Conservation (phyloP, 2,113 vertebrate genomes). For the Dendropsophus ebraccatus region DNA sequence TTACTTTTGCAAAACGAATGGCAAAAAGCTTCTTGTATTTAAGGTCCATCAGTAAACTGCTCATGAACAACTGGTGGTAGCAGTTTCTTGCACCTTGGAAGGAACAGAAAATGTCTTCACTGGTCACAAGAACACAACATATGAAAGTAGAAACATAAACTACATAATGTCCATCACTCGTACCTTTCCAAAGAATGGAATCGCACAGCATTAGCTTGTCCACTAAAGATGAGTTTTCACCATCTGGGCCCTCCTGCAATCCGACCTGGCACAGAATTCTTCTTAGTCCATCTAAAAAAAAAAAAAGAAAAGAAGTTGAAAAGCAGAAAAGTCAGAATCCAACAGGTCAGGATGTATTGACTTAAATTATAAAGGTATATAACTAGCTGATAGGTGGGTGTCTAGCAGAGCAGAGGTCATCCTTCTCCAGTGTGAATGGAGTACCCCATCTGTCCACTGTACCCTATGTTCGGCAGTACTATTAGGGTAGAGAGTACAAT, state of each 20-base stretch:
- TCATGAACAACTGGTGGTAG: slow-evolving; percentile 98
- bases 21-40: slow-evolving; percentile 97
- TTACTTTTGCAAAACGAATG: slow-evolving; percentile 94
- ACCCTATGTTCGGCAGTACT: neutral
- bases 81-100: slow-evolving; percentile 88
- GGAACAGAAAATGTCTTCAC: neutral
- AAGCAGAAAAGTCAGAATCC: no score
- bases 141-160: neutral
- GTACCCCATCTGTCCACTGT: no score
- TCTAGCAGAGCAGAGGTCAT: no score
- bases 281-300: slow-evolving; percentile 84
- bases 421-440: no score
- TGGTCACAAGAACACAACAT: neutral
- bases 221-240: slow-evolving; percentile 90
- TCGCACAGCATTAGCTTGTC: slow-evolving; percentile 93
- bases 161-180: neutral
- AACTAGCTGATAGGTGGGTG: no score
- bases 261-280: slow-evolving; percentile 93
- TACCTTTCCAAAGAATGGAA: slow-evolving; percentile 98
- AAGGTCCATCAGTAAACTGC: slow-evolving; percentile 96
- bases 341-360: no score
- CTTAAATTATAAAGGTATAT: no score
- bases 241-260: slow-evolving; percentile 84
- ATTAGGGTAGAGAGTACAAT: neutral
- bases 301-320: neutral